Conservation (phyloP, 2,113 vertebrate species). For the Ceyx margarethae region DNA sequence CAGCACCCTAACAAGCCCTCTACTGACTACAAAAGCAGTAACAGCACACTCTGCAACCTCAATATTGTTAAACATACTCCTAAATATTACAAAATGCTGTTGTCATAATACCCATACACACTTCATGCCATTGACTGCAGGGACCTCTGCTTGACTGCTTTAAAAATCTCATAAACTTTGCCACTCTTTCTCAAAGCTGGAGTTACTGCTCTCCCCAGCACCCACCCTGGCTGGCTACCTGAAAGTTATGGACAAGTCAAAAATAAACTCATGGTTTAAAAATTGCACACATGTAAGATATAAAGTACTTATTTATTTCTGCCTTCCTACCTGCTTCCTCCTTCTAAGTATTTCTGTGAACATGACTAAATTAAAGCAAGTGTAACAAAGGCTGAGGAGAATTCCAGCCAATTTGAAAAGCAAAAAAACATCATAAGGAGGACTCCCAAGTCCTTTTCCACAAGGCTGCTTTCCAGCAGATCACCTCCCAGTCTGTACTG, state of each 20-base stretch:
- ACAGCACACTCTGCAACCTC: not conserved
- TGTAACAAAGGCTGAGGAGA: not conserved
- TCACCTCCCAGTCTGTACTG: no score
- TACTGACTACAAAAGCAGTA: not conserved
- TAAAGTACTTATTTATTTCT: not conserved
- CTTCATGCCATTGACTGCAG: not conserved
- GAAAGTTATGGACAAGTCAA: conserved; percentile 17
- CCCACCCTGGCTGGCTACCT: not conserved
- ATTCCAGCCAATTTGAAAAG: not conserved
- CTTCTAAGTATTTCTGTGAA: not conserved
- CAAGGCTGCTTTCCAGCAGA: no score
- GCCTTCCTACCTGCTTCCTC: not conserved
- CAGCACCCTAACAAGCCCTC: not conserved
- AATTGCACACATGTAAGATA: conserved; percentile 9
- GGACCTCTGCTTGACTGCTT: conserved; percentile 6
- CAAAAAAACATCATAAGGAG: not conserved
- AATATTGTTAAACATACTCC: not conserved
- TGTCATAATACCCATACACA: not conserved
- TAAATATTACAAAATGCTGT: conserved; percentile 47
- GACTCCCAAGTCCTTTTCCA: no score
- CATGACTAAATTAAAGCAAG: conserved; percentile 20
- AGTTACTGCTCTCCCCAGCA: conserved; percentile 29
- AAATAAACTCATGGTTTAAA: conserved; percentile 40
- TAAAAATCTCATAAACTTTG: conserved; percentile 37
- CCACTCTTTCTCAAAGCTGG: not conserved